Base-by-base conservation (phyloP, 37 sponge, comb jelly and placozoan genomes). In the Diacarnus erythraeanus region DNA sequence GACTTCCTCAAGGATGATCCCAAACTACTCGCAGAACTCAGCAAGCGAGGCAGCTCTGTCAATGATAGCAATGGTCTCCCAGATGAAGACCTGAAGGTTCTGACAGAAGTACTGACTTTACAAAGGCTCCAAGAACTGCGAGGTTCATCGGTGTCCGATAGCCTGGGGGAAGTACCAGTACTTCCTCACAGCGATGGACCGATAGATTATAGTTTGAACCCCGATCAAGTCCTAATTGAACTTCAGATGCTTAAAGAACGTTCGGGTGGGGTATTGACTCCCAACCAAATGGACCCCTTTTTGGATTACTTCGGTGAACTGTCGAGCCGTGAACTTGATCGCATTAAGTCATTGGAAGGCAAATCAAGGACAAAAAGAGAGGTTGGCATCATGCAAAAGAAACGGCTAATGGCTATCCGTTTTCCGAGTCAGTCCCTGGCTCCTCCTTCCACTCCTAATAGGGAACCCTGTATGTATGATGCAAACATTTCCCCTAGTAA, bases 281-380 rank as follows among this genome's bases (percentile, higher is more conserved):
- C 78, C 4, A 47, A 59, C 18, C 36, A 47, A 15, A 88, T 88
- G 83, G 64, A 71, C 3, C 77, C 63, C 6, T 88, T 82, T 70
- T 71, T 88, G 42, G 67, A 58, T 17, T 88, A 88, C 70, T 88
- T 88, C 72, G 88, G 88, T 26, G 83, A 88, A 41, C 64, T 82
- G 38, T 88, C 88, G 0, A 64, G 78, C 29, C 88, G 78, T 18
- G 88, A 82, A 42, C 47, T 87, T 6, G 88, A 87, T 43, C 82
- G 82, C 21, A 17, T 88, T 25, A 74, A 77, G 36, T 44, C 76
- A 71, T 59, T 58, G 29, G 74, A 79, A 30, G 42, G 37, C 12
- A 88, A 88, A 47, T 64, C 72, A 44, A 76, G 57, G 30, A 54
- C 29, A 26, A 17, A 35, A 10, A 69, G 21, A 15, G 18, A 37